A percentile compares a stretch with the other conserved stretches of the same genome.
These are phyloP conservation scores for Spilosoma lubricipeda DNA, from an alignment of 2,888 invertebrate genomes.

Conservation along the genomic window DNA sequence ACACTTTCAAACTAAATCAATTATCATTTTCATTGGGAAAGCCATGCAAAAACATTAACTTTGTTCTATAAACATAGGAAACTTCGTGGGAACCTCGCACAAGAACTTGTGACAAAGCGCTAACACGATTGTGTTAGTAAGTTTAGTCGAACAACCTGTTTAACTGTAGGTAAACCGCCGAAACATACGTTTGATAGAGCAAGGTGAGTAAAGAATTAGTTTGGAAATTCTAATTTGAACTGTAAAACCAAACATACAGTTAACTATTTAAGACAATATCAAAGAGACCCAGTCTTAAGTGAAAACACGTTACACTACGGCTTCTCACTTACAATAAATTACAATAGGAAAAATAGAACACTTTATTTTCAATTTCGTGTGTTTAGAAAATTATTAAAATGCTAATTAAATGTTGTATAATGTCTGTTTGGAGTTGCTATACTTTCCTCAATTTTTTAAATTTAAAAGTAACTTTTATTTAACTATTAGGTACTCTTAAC, in stretches of 20 bases:
- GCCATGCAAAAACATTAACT: slow-evolving; percentile 68
- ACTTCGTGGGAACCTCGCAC: slow-evolving; percentile 66
- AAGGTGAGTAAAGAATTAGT: not conserved
- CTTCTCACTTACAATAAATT: not conserved
- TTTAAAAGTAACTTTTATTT: too few species aligned
- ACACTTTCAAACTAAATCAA: slow-evolving; percentile 62
- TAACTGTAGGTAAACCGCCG: not conserved
- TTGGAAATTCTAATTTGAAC: not conserved
- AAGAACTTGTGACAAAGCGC: slow-evolving; percentile 48
- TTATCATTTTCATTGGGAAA: slow-evolving; percentile 63
- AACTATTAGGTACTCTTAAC: not conserved
- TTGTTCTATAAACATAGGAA: slow-evolving; percentile 58
- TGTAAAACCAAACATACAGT: not conserved
- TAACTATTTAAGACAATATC: not conserved
- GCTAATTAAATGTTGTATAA: too few species aligned
- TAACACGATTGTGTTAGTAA: slow-evolving; percentile 53
- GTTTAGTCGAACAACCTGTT: slow-evolving; percentile 37
- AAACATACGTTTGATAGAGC: not conserved
- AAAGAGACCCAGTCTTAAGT: not conserved
- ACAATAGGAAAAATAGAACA: not conserved
- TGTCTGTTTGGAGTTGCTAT: not conserved
- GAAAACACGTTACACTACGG: not conserved
- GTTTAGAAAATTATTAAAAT: not conserved
- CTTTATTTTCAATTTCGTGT: not conserved
- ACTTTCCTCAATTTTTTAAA: not conserved